A percentile compares a stretch with the other conserved stretches of the same genome.
Conservation (phyloP, 1,140 invertebrate genomes). For the Lepidurus couesii region DNA sequence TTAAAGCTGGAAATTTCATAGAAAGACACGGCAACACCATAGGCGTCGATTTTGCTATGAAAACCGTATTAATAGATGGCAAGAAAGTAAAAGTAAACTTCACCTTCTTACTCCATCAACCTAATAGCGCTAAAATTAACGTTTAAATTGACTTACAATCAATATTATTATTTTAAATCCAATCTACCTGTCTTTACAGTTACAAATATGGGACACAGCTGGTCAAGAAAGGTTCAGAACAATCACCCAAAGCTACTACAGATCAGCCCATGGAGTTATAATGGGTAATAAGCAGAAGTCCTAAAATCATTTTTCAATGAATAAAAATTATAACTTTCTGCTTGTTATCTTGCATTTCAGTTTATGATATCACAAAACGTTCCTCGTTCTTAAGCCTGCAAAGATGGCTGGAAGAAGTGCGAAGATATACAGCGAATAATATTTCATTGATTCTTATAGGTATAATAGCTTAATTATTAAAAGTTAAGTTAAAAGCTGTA, state of each 20-base stretch:
- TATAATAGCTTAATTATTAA: constrained; percentile 47
- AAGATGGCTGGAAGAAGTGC: constrained; percentile 91
- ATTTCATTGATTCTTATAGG: constrained; percentile 84
- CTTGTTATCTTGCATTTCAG: constrained; percentile 45
- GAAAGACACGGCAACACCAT: constrained; percentile 91
- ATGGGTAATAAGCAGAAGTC: constrained; percentile 39
- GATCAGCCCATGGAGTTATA: constrained; percentile 56
- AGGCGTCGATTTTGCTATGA: constrained; percentile 95
- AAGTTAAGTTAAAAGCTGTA: not conserved
- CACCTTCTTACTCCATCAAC: constrained; percentile 27
- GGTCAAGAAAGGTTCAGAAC: constrained; percentile 56
- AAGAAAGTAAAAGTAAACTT: constrained; percentile 81
- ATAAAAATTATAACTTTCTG: not conserved
- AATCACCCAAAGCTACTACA: constrained; percentile 56
- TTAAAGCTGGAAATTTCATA: constrained; percentile 87
- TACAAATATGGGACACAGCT: constrained; percentile 69
- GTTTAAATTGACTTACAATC: not conserved
- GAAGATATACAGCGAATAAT: constrained; percentile 83
- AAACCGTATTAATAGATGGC: constrained; percentile 83
- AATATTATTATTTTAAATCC: too few relatives aligned
- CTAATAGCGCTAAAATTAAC: constrained; percentile 25
- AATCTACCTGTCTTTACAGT: constrained; percentile 41
- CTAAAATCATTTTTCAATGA: constrained; percentile 28
- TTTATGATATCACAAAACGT: constrained; percentile 90
- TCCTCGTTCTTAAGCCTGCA: constrained; percentile 81